These are phyloP conservation scores for Ruditapes philippinarum DNA, from an alignment of 1,140 invertebrate genomes.

Conservation along the genomic window DNA sequence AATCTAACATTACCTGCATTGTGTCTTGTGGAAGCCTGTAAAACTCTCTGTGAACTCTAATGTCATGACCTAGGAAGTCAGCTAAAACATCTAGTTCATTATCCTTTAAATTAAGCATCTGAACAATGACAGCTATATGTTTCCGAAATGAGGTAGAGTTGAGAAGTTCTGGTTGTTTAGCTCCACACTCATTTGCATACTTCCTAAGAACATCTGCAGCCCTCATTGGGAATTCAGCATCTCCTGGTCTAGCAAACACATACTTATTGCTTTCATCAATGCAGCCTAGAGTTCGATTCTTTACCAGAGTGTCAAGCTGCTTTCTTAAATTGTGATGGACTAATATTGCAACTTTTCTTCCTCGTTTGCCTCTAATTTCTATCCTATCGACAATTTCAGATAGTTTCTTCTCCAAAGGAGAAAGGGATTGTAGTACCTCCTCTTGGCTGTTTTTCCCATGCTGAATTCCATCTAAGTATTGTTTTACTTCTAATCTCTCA, in stretches of 20 bases:
- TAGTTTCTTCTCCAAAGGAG: constrained; percentile 37
- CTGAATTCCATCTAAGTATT: constrained; percentile 2
- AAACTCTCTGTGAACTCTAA: constrained; percentile 68
- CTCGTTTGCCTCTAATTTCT: constrained; percentile 55
- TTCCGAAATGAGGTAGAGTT: constrained; percentile 82
- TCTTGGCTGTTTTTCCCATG: background rate
- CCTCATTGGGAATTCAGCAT: constrained; percentile 27
- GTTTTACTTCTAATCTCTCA: background rate
- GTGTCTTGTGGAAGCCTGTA: constrained; percentile 64
- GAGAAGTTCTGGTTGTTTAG: constrained; percentile 50
- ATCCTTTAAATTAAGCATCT: constrained; percentile 67
- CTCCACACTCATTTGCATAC: constrained; percentile 1
- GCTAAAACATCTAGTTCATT: constrained; percentile 71
- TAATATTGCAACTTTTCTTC: constrained; percentile 39
- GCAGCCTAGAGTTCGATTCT: background rate
- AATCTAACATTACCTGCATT: constrained; percentile 57
- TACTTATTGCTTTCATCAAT: constrained; percentile 35
- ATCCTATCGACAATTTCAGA: background rate
- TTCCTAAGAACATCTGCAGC: constrained; percentile 39
- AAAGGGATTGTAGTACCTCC: constrained; percentile 1
- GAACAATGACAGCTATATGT: constrained; percentile 55
- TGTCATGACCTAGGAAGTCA: constrained; percentile 61
- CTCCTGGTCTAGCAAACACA: constrained; percentile 53
- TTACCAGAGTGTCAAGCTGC: constrained; percentile 5
- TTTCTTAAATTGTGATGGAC: background rate